Base-by-base conservation (phyloP, 2,888 invertebrate genomes). In the Altica lythri region DNA sequence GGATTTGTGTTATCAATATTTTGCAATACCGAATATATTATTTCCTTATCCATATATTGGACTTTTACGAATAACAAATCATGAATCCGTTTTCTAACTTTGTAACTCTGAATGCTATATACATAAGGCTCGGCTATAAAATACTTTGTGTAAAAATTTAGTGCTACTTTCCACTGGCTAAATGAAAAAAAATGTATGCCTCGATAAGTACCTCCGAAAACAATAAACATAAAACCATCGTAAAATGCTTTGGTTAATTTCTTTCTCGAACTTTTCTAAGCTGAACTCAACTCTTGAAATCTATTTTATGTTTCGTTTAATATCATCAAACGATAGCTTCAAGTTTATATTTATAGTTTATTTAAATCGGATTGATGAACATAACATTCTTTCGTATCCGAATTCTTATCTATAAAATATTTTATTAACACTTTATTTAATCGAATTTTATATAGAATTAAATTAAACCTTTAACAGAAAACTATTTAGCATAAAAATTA, bases 1-100 rank as follows among this genome's bases (percentile, higher is more conserved):
- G 53, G 43, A 52, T 57, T n/a, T 48, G 47, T 49, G 66, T 69
- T 70, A 69, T 70, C 69, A 67, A 67, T 70, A 68, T 67, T 63
- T 64, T 54, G 64, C 62, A 62, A 64, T 64, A 58, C 64, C 61
- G 63, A 65, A 55, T 66, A 67, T 68, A 65, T 65, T 62, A 68
- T 63, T 65, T 65, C 64, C 63, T 63, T 60, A 61, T 59, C 59
- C 59, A 56, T 53, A 57, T 57, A 63, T 59, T 61, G 61, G 55
- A 57, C 50, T 56, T 57, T 54, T 57, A 59, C 52, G 45, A 63
- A 59, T 59, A 63, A 63, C 63, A 61, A 61, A 66, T 64, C 62
- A 62, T 47, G 52, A 56, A 57, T 57, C 58, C 59, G 55, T 60
- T 51, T 49, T 34, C 34, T 35, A 46, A 46, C 34, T 34, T 34